A percentile compares a stretch with the other conserved stretches of the same genome.
These are phyloP conservation scores for Corynorhinus townsendii DNA, from an alignment of 2,113 vertebrate genomes.

Conservation along the genomic window DNA sequence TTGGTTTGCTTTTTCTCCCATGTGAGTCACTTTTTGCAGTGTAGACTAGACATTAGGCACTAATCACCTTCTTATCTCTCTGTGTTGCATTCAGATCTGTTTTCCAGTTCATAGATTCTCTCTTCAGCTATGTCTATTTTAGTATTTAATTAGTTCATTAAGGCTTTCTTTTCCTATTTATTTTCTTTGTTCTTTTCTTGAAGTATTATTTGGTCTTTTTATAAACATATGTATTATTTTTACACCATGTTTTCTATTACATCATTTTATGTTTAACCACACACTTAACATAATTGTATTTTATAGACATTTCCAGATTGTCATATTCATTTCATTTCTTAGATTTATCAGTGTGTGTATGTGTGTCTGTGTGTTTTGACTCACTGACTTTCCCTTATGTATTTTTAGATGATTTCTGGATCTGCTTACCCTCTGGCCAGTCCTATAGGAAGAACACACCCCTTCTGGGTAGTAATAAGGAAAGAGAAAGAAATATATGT, in stretches of 20 bases:
- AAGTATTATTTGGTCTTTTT: not conserved
- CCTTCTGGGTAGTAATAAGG: not conserved
- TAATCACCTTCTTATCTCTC: not conserved
- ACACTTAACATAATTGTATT: not conserved
- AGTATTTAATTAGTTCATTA: not conserved
- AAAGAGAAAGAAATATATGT: not conserved
- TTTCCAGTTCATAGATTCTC: slow-evolving; percentile 32
- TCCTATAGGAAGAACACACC: not conserved
- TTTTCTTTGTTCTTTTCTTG: not conserved
- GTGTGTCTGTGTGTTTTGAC: not conserved
- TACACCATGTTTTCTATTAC: not conserved
- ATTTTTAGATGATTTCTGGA: not conserved
- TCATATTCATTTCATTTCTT: not conserved
- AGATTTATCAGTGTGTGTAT: not conserved
- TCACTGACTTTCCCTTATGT: not conserved
- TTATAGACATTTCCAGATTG: not conserved
- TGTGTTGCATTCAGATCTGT: not conserved
- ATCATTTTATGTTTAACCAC: not conserved
- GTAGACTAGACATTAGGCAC: not conserved
- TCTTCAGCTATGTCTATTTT: slow-evolving; percentile 16
- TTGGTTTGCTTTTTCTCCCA: not conserved
- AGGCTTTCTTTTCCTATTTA: not conserved
- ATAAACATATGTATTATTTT: not conserved
- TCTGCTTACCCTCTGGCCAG: not conserved
- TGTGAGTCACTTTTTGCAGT: not conserved